These are phyloP conservation scores for Coronaproctus castanopsis DNA, from an alignment of 2,888 invertebrate species.

Conservation along the genomic window DNA sequence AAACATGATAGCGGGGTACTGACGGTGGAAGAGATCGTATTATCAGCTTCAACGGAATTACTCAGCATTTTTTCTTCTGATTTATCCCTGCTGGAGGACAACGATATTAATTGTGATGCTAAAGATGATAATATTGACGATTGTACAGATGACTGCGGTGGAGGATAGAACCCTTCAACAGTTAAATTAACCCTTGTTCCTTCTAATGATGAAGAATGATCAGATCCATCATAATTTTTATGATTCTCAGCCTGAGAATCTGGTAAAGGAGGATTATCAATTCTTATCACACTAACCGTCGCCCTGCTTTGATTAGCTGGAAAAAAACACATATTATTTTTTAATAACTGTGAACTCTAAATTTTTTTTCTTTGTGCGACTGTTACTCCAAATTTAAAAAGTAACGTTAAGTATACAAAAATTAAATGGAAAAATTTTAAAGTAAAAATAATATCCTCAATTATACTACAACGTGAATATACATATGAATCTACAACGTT, in stretches of 20 bases:
- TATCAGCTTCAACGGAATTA: neutral
- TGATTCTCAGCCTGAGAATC: conserved; percentile 7
- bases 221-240: neutral
- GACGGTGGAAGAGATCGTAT: conserved; percentile 10
- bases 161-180: conserved; percentile 42
- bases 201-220: conserved; percentile 8
- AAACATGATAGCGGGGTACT: conserved; percentile 4
- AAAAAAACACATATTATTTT: too few species aligned
- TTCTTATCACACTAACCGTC: conserved; percentile 8
- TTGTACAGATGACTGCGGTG: conserved; percentile 15
- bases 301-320: conserved; percentile 4
- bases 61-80: neutral
- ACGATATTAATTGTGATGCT: neutral
- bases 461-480: neutral
- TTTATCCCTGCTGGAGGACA: neutral
- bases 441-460: neutral
- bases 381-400: too few species aligned
- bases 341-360: too few species aligned
- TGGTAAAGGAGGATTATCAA: conserved; percentile 7
- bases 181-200: conserved; percentile 32
- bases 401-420: neutral
- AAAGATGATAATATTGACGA: neutral
- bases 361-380: too few species aligned
- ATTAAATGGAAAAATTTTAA: neutral
- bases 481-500: neutral